Base-by-base conservation (phyloP, 2,888 invertebrate species). In the Rhimphoctona megacephalus region DNA sequence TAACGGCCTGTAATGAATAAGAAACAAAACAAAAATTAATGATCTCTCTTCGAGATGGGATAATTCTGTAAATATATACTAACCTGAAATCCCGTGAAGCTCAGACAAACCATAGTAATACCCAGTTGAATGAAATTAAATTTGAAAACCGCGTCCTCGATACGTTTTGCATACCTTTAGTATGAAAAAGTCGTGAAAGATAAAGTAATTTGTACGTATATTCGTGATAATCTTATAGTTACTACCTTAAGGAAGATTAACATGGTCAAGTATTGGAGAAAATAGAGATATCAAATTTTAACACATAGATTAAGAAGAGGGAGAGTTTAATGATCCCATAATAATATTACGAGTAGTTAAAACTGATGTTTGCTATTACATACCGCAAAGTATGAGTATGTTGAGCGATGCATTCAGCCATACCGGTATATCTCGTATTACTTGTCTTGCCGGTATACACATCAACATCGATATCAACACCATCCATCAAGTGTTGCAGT, bases 81-180 rank as follows among this genome's bases (percentile, higher is more conserved):
- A n/a, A 90, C 92, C 89, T 91, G 91, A n/a, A 90, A 91, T 46
- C 88, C 89, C 0, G 90, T 90, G 64, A 91, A 92, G 70, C 90
- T 91, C 52, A 91, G 86, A 43, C 91, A 89, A 9, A 90, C 54
- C 92, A 91, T 91, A 61, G 83, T 90, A 8, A 91, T 77, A 54
- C 91, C 92, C 74, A 91, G 39, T 88, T 91, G 90, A 73, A 91
- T 82, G 70, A 91, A 90, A 70, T 87, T 90, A 33, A 90, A 91
- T n/a, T 88, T 78, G 33, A 79, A 87, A 77, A 89, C 88, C 5
- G 90, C 88, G 8, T 80, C 73, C 39, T 91, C 89, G 43, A 92
- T 81, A 22, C 74, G 78, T 0, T 39, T 83, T 7, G 88, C 89
- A 33, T 90, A 91, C 64, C 91, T 91, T 79, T 1, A 79, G 19